Conservation (phyloP, 2,888 invertebrate genomes). For the Acanthosepion lycidas region DNA sequence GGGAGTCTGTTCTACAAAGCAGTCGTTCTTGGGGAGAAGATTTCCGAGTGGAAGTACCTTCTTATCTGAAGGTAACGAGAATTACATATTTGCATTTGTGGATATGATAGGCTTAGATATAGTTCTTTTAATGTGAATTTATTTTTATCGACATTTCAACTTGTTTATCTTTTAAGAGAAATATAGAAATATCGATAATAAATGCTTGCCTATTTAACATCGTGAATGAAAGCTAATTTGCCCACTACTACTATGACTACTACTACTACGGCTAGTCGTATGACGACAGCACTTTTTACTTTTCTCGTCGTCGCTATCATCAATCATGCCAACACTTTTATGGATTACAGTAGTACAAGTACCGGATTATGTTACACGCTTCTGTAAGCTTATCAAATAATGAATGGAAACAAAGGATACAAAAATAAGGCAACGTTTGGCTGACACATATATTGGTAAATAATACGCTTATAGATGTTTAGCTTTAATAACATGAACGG, state of each 20-base stretch:
- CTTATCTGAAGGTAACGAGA: no score
- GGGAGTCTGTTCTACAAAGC: no score
- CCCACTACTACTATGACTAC: background rate
- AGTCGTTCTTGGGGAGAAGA: no score
- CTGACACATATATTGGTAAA: background rate
- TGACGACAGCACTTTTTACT: background rate
- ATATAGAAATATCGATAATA: no score
- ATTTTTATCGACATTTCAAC: no score
- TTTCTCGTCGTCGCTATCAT: background rate
- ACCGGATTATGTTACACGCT: background rate
- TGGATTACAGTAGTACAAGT: background rate
- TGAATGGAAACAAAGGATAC: background rate
- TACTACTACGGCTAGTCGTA: background rate
- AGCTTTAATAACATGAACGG: background rate
- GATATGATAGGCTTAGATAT: no score
- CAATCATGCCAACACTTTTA: background rate
- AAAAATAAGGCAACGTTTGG: background rate
- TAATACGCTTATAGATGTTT: background rate
- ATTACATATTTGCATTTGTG: no score
- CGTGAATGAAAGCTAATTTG: background rate
- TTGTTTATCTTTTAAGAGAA: no score
- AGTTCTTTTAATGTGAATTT: no score
- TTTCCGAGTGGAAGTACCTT: no score
- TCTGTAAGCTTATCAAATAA: background rate
- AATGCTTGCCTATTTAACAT: no score